Base-by-base conservation (phyloP, 2,113 vertebrate species). In the Burhinus oedicnemus region DNA sequence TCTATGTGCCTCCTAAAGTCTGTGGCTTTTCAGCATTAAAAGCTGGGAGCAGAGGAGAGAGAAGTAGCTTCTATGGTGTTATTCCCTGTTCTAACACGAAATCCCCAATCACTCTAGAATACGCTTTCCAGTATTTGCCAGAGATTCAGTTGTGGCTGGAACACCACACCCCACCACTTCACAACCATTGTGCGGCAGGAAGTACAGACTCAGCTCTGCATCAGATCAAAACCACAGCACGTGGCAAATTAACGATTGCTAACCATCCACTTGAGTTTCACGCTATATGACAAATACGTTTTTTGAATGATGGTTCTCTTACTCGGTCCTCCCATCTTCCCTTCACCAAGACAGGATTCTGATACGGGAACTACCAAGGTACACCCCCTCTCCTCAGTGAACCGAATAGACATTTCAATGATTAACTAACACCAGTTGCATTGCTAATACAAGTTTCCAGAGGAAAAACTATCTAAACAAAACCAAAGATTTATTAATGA, bases 401-500 rank as follows among this genome's bases (percentile, higher is more conserved):
- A 44, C 47, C 21, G 18, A 69, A 66, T 3, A 80, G 11, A 52
- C 40, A 58, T 52, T 80, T 79, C 49, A 55, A 5, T 27, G 47
- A 66, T 89, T 83, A 91, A 72, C 21, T 68, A 87, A 72, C 45
- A 76, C 6, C 65, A 83, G 36, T 8, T 72, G 32, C 62, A 51
- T 36, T 71, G n/a, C 58, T 52, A 72, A 68, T 66, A 49, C 51
- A 66, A 66, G 42, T 65, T 88, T 76, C 52, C 27, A 75, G 49
- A 64, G 54, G 62, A 26, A 69, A 52, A 65, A 11, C 17, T 74
- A 54, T 9, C 45, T 70, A 75, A 74, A 83, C 12, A 30, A 51
- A 87, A 79, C 49, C 66, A 87, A 75, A 70, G 20, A 36, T 32
- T 88, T 93, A 87, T 14, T 76, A 82, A 54, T 72, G 85, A 38